These are phyloP conservation scores for Lymantria dispar DNA, from an alignment of 2,888 invertebrate species.

Conservation along the genomic window DNA sequence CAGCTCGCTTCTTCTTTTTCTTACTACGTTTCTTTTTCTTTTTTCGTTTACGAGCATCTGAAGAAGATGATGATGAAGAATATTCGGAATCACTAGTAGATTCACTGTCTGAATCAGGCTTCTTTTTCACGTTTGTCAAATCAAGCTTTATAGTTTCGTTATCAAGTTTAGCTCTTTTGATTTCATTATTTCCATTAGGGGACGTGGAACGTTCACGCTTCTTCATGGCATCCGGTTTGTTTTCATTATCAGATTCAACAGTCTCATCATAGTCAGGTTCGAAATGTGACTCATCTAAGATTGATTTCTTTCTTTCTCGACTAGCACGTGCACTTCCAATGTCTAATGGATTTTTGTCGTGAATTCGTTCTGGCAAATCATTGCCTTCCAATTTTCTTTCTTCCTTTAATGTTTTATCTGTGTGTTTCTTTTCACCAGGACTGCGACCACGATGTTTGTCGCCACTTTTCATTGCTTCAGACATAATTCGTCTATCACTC, in stretches of 20 bases:
- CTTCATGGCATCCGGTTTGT: slow-evolving; percentile 76
- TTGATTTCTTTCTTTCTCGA: slow-evolving; percentile 84
- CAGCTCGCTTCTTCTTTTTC: slow-evolving; percentile 83
- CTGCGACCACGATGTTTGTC: slow-evolving; percentile 49
- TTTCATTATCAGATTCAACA: slow-evolving; percentile 83
- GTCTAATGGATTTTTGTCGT: slow-evolving; percentile 45
- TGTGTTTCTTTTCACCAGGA: slow-evolving; percentile 48
- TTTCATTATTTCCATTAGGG: slow-evolving; percentile 40
- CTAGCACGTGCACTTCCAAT: slow-evolving; percentile 42
- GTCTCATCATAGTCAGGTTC: slow-evolving; percentile 88
- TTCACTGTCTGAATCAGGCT: slow-evolving; percentile 69
- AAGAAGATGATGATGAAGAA: slow-evolving; percentile 76
- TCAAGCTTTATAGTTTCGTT: slow-evolving; percentile 75
- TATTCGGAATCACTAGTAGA: slow-evolving; percentile 73
- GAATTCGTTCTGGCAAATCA: slow-evolving; percentile 26
- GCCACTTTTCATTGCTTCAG: slow-evolving; percentile 46
- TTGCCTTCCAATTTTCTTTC: slow-evolving; percentile 42
- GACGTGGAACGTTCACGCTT: slow-evolving; percentile 66
- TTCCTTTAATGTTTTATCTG: slow-evolving; percentile 50
- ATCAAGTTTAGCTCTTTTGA: slow-evolving; percentile 62
- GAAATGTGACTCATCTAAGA: slow-evolving; percentile 87
- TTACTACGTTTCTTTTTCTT: slow-evolving; percentile 85
- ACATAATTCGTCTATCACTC: slow-evolving; percentile 47
- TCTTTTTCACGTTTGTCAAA: slow-evolving; percentile 74
- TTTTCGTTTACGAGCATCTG: slow-evolving; percentile 81